phyloP scores from a whole-genome alignment of 2,888 invertebrate genomes.

The Agrochola circellaris region DNA sequence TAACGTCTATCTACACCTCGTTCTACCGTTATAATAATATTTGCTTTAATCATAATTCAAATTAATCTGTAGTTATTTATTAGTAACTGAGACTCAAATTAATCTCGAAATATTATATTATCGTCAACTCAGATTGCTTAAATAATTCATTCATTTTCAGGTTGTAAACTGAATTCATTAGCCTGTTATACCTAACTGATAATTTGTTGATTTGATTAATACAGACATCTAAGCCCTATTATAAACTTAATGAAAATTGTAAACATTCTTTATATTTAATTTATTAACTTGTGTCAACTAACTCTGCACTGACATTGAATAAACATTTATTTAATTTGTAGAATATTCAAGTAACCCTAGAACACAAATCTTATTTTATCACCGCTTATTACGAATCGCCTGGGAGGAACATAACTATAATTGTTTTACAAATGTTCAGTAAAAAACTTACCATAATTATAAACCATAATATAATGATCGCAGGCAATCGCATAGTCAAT shows the following conservation, averaged over 20 bases:
- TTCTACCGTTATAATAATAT: not conserved
- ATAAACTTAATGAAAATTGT: slow-evolving; percentile 18
- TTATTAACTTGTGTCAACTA: not conserved
- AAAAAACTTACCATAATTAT: too few species aligned
- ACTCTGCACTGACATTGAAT: not conserved
- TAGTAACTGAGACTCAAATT: not conserved
- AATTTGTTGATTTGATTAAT: not conserved
- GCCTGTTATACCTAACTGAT: not conserved
- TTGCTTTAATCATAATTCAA: not conserved
- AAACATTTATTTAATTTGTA: not conserved
- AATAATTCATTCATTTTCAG: slow-evolving; percentile 25
- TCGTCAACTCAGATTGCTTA: slow-evolving; percentile 15
- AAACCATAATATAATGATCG: too few species aligned
- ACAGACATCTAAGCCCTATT: slow-evolving; percentile 4
- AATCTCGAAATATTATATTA: not conserved
- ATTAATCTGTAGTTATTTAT: not conserved
- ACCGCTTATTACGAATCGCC: too few species aligned
- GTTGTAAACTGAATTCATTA: slow-evolving; percentile 22
- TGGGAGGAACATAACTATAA: too few species aligned
- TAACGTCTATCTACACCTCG: too few species aligned
- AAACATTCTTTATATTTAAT: not conserved
- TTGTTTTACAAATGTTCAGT: too few species aligned
- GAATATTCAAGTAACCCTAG: too few species aligned
- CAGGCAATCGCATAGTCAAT: too few species aligned
- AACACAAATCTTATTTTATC: too few species aligned